These are phyloP conservation scores for Harpagoxenus sublaevis DNA, from an alignment of 2,888 invertebrate species.

Conservation along the genomic window DNA sequence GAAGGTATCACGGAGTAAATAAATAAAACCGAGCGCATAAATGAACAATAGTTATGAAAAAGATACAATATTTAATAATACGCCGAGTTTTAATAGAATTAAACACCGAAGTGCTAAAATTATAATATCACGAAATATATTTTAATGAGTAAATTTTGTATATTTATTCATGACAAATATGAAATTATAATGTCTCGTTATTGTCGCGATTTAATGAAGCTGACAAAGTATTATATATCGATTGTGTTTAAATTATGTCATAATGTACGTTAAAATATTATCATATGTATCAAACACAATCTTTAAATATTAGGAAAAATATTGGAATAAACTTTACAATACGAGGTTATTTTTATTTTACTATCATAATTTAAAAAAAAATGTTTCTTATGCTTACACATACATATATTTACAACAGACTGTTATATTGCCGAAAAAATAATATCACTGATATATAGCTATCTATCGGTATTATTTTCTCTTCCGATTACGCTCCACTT, in stretches of 20 bases:
- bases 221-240: slow-evolving; percentile 10
- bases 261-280: slow-evolving; percentile 14
- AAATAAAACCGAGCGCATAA: background rate
- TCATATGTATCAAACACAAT: background rate
- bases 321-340: background rate
- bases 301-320: background rate
- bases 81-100: slow-evolving; percentile 23
- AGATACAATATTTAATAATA: slow-evolving; percentile 24
- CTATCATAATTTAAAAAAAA: background rate
- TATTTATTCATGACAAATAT: slow-evolving; percentile 35
- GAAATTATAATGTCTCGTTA: slow-evolving; percentile 29
- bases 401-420: background rate
- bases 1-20: background rate
- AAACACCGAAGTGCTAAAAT: slow-evolving; percentile 19
- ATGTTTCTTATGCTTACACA: background rate
- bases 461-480: slow-evolving; percentile 6
- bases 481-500: background rate
- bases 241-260: slow-evolving; percentile 11
- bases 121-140: slow-evolving; percentile 22
- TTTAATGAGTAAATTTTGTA: slow-evolving; percentile 41
- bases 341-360: slow-evolving; percentile 5
- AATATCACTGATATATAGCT: background rate
- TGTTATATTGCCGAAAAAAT: background rate
- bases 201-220: slow-evolving; percentile 27
- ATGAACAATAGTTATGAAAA: background rate